Evolutionary conservation across 2,888 invertebrate species (phyloP).

Genomic region (Campoletis raptor): DNA sequence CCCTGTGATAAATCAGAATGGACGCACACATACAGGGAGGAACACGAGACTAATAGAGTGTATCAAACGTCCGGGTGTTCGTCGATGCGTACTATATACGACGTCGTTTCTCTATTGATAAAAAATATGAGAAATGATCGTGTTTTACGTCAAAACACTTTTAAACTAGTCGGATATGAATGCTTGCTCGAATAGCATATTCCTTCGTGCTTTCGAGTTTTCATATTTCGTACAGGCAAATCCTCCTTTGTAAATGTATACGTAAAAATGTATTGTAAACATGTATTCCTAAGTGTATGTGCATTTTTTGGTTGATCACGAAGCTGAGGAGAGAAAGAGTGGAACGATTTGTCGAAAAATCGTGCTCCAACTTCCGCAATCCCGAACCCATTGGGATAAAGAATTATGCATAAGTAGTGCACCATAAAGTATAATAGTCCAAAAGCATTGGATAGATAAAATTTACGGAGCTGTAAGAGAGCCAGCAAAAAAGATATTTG

Average conservation of each 20-base stretch:
- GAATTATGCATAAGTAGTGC: constrained; percentile 20
- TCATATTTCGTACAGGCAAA: constrained; percentile 39
- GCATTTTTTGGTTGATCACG: constrained; percentile 38
- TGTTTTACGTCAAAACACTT: constrained; percentile 83
- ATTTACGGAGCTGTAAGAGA: constrained; percentile 51
- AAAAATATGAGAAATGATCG: constrained; percentile 81
- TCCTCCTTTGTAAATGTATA: constrained; percentile 35
- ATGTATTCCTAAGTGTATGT: constrained; percentile 1
- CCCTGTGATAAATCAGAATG: constrained; percentile 77
- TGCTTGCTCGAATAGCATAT: constrained; percentile 76
- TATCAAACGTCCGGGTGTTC: constrained; percentile 80
- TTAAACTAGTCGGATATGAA: constrained; percentile 76
- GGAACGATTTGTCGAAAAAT: constrained; percentile 78
- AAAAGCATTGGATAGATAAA: constrained; percentile 56
- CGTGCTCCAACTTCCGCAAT: constrained; percentile 75
- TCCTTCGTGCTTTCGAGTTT: constrained; percentile 61
- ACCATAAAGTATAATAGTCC: constrained; percentile 71
- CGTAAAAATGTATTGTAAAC: background rate
- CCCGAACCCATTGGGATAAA: constrained; percentile 53
- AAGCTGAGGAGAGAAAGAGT: constrained; percentile 17
- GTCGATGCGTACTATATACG: constrained; percentile 75
- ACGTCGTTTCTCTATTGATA: constrained; percentile 72
- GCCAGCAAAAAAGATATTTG: constrained; percentile 58
- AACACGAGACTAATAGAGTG: constrained; percentile 79
- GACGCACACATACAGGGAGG: constrained; percentile 56